Evolutionary conservation across 2,113 vertebrate genomes (phyloP), one percentile per base, ranked within the genome.

Genomic region (Microtus pennsylvanicus): DNA sequence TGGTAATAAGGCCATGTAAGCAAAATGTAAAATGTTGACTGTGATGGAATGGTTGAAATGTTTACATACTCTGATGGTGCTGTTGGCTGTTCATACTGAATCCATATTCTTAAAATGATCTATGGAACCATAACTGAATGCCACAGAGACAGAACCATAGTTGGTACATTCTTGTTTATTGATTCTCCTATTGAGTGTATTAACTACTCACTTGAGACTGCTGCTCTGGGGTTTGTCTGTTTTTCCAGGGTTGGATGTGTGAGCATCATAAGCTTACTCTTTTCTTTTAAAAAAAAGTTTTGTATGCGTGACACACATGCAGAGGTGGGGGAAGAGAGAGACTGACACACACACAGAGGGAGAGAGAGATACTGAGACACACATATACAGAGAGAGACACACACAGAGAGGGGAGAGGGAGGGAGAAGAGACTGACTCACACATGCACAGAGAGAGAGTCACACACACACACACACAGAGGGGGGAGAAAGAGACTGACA

Each of bases 1-100:
- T 90, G 81, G 50, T 77, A 93, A 93, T 90, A 97, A 97, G 92
- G 81, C 77, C 86, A 95, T 93, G 74, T 76, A 96, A 96, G 94
- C 80, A 67, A 95, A 91, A 94, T 94, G 52, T 76, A 96, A 76
- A 95, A 65, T 91, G 33, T 93, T 96, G 52, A 91, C 88, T 94
- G 90, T 33, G 26, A 2, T 87, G 67, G 93, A 94, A 88, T 89
- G 42, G 72, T 80, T 90, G 88, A 83, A 94, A 95, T 83, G 89
- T 96, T 94, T 90, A 90, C 45, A 76, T 87, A 50, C 26, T 19
- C 33, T 93, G 94, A 61, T 26, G 74, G 93, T 93, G 30, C 88
- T 96, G 21, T 90, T 10, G 21, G 75, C 61, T 95, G 61, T 74
- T 94, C 90, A 91, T 94, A 89, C 87, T 96, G 45, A 38, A 75